Conservation (phyloP, 1,140 invertebrate species). For the Drosophila guanche region DNA sequence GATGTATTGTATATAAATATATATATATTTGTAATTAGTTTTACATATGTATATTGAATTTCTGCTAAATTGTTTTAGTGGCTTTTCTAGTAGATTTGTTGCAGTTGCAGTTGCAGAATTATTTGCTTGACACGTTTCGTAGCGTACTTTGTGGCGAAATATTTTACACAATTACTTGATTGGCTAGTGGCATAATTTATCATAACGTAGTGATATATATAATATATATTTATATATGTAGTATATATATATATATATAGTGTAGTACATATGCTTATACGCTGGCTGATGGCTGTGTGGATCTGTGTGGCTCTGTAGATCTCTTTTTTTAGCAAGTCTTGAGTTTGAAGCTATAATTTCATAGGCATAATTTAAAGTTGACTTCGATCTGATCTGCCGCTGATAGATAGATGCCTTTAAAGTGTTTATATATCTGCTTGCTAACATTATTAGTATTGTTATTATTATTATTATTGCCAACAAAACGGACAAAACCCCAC, state of each 20-base stretch:
- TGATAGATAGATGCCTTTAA: slow-evolving; percentile 54
- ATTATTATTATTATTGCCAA: slow-evolving; percentile 26
- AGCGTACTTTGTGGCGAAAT: slow-evolving; percentile 61
- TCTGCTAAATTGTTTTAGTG: slow-evolving; percentile 53
- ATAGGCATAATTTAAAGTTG: slow-evolving; percentile 62
- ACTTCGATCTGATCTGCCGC: slow-evolving; percentile 15
- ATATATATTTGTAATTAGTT: slow-evolving; percentile 32
- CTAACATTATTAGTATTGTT: slow-evolving; percentile 35
- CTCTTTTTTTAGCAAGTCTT: slow-evolving; percentile 70
- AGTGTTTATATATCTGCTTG: slow-evolving; percentile 50
- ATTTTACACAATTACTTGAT: slow-evolving; percentile 79
- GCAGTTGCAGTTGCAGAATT: slow-evolving; percentile 7
- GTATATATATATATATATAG: slow-evolving; percentile 53
- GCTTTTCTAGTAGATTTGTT: slow-evolving; percentile 25
- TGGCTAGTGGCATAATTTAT: slow-evolving; percentile 75
- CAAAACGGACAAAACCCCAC: slow-evolving; percentile 12
- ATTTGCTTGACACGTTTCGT: slow-evolving; percentile 18
- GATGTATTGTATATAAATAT: slow-evolving; percentile 27
- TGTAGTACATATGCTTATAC: slow-evolving; percentile 50
- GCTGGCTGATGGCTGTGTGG: slow-evolving; percentile 37
- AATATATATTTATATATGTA: slow-evolving; percentile 49
- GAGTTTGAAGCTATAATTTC: slow-evolving; percentile 77
- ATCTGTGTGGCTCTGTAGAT: slow-evolving; percentile 28
- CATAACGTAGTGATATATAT: slow-evolving; percentile 74
- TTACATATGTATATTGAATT: slow-evolving; percentile 53